Conservation (phyloP, 2,797 vertebrate genomes). For the Lerista edwardsae region DNA sequence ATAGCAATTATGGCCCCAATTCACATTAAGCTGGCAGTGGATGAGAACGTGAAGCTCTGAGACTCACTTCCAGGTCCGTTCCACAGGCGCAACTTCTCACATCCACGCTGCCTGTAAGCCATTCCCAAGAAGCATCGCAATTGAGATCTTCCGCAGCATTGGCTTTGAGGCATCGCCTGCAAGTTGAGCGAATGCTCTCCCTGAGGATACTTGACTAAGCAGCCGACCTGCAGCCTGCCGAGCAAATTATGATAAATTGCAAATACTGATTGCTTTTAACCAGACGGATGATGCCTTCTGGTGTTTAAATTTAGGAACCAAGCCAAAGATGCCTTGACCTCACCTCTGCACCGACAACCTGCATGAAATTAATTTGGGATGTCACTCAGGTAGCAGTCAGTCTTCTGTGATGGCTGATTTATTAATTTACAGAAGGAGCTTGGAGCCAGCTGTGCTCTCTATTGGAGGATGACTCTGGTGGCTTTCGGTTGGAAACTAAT, state of each 20-base stretch:
- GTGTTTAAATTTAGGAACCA: slow-evolving; percentile 63
- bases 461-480: not conserved
- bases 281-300: slow-evolving; percentile 44
- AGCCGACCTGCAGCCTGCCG: slow-evolving; percentile 31
- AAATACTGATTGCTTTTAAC: slow-evolving; percentile 67
- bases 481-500: slow-evolving; percentile 24
- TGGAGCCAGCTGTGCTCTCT: slow-evolving; percentile 18
- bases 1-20: too few species aligned
- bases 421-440: slow-evolving; percentile 56
- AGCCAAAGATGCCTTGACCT: slow-evolving; percentile 67
- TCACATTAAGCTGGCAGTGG: not conserved
- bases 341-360: slow-evolving; percentile 53
- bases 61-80: too few species aligned
- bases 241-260: slow-evolving; percentile 64
- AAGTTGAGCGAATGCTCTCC: slow-evolving; percentile 40
- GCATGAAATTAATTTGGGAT: slow-evolving; percentile 63
- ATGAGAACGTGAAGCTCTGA: not conserved
- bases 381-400: slow-evolving; percentile 53
- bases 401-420: slow-evolving; percentile 65
- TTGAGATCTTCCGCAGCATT: not conserved
- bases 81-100: not conserved
- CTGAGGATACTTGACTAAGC: slow-evolving; percentile 59
- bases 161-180: not conserved
- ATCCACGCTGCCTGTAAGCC: not conserved
- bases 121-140: not conserved